Evolutionary conservation across 2,888 invertebrate species (phyloP), one percentile per base, ranked within the genome.

Genomic region (Tachina fera): DNA sequence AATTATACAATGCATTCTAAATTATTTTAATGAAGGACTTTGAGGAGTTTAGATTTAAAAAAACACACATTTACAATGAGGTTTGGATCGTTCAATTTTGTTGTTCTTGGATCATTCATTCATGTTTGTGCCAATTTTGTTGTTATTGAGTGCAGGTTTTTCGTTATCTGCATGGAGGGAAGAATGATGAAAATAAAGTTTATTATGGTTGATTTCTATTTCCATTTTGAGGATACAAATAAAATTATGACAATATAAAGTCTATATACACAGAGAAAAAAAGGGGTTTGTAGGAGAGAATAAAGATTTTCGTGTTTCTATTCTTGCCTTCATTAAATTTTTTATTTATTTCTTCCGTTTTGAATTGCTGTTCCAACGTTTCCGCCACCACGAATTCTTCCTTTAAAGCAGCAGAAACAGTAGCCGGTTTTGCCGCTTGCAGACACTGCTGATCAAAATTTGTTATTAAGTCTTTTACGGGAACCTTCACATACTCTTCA

Each of bases 401-500:
- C 3, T 51, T 67, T 31, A 16, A 22, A 58, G 43, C 9, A 31
- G 58, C 14, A 53, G 43, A 14, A 9, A 14, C 6, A 19, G 11
- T 3, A 43, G 6, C 10, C 31, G 60, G 5, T 67, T 61, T 70
- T 10, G 65, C 82, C 0, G 76, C 67, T 41, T 83, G 80, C 11
- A 53, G 45, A 14, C 65, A 56, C n/a, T 94, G 94, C 88, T 95
- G 94, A 88, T 95, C 95, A 88, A 95, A 95, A 87, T 94, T 94
- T 84, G 94, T 93, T 68, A 95, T 95, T 47, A 95, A 89, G 67
- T 92, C 90, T 86, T 91, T 93, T 1, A 94, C 93, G 41, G 93
- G 93, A 70, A 93, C 89, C 89, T 93, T 92, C 39, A 90, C 89
- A 82, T 93, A 93, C 80, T 92, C 90, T 19, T 82, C 76, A 16